Conservation (phyloP, 2,888 invertebrate genomes). For the Sphaeridia pumilis region DNA sequence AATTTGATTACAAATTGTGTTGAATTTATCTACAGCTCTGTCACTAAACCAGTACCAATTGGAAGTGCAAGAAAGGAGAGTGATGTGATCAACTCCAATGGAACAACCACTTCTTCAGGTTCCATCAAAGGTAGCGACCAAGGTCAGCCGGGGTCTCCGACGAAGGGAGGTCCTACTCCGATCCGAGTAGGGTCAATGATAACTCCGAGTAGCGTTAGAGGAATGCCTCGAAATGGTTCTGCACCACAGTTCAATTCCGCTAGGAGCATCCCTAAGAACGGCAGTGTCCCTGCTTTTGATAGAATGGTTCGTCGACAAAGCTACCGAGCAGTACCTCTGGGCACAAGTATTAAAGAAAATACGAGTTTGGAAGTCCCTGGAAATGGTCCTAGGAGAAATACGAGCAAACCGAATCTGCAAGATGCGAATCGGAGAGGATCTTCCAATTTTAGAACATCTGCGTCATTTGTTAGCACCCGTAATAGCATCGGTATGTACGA, state of each 20-base stretch:
- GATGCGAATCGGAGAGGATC: constrained; percentile 25
- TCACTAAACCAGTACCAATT: constrained; percentile 6
- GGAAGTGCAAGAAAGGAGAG: constrained; percentile 25
- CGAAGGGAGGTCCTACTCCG: constrained; percentile 30
- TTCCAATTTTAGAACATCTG: constrained; percentile 19
- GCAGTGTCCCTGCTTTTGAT: constrained; percentile 81
- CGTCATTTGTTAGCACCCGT: constrained; percentile 22
- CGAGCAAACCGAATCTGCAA: constrained; percentile 27
- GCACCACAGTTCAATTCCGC: constrained; percentile 34
- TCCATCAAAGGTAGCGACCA: constrained; percentile 6
- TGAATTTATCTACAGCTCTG: constrained; percentile 7
- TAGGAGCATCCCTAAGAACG: constrained; percentile 56
- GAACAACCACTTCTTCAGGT: constrained; percentile 10
- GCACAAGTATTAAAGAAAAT: constrained; percentile 17
- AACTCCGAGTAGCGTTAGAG: constrained; percentile 10
- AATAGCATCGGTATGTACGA: constrained; percentile 18
- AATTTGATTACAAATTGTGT: background rate
- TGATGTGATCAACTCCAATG: constrained; percentile 19
- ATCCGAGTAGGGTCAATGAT: constrained; percentile 21
- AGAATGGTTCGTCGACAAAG: constrained; percentile 54
- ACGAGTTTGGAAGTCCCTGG: constrained; percentile 5
- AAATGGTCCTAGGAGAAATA: constrained; percentile 1
- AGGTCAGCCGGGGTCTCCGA: constrained; percentile 13
- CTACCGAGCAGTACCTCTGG: constrained; percentile 33
- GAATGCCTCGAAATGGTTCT: constrained; percentile 36